Percentiles rank a stretch among this genome's conserved stretches.
Evolutionary conservation across 1,140 invertebrate genomes (phyloP).

Genomic region (Drosophila truncata): DNA sequence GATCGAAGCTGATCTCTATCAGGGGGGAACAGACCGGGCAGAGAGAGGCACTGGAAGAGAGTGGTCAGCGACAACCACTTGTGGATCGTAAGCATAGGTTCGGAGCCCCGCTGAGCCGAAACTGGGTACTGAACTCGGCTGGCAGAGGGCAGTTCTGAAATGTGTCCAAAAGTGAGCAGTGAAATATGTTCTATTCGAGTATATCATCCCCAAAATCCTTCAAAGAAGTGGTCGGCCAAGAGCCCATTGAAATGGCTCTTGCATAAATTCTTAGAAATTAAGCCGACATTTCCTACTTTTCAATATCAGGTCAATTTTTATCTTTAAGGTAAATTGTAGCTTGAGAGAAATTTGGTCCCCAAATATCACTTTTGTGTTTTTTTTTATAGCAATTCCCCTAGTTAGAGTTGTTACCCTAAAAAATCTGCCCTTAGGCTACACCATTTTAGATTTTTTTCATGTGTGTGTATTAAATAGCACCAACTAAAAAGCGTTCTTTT

Average conservation of each 20-base stretch:
- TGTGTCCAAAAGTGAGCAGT: neutral
- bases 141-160: neutral
- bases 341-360: no score
- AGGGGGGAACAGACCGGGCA: neutral
- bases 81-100: slow-evolving; percentile 66
- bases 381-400: neutral
- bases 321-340: neutral
- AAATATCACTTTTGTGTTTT: neutral
- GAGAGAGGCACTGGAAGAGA: neutral
- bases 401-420: neutral
- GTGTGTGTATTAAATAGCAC: neutral
- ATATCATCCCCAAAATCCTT: neutral
- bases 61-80: slow-evolving; percentile 27
- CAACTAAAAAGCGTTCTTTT: neutral
- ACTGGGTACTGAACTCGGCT: neutral
- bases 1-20: slow-evolving; percentile 31
- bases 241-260: no score
- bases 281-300: neutral
- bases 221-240: neutral
- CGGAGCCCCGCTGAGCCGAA: slow-evolving; percentile 14
- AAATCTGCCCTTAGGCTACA: neutral
- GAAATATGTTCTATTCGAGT: neutral
- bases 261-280: neutral
- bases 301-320: neutral
- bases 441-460: no score